Evolutionary conservation across 2,113 vertebrate species (phyloP), one percentile per base, ranked within the genome.

Genomic region (Thunnus maccoyii): DNA sequence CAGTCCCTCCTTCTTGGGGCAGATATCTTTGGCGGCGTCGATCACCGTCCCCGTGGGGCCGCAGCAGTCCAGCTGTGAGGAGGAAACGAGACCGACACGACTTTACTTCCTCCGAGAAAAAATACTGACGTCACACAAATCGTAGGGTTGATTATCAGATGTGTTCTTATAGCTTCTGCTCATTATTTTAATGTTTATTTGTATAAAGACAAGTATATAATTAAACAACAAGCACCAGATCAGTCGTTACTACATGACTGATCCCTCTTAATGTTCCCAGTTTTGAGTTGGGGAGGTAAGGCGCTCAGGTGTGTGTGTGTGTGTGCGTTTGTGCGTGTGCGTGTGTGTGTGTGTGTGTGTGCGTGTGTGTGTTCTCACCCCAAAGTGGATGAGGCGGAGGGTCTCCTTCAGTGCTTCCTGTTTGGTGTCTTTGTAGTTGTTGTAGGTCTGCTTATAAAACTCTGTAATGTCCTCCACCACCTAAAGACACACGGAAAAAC

Each of bases 381-480:
- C 87, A 0, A 79, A 77, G 70, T 99, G 97, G 85, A 99, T 95
- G 50, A 94, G 92, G 30, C 82, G 95, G 20, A 99, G 94, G 0
- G 97, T 96, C 5, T 97, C 96, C 86, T 79, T 97, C 87, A 93
- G 84, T 1, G 89, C 90, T 3, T 11, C 48, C 22, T 96, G 94
- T 56, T 85, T 93, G 44, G 56, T 86, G 0, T 2, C 8, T 51
- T 90, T 84, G 71, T 94, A 96, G 80, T 96, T 96, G 0, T 0
- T 9, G 55, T 95, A 98, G 0, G 96, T 95, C n/a, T 97, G 91
- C 9, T 4, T 78, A 69, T 99, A 99, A 84, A 98, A 97, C 0
- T 93, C 83, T 11, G 96, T 90, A 0, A 99, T 12, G 1, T 98
- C 96, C 0, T 94, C 60, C 57, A 94, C 94, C 85, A 99, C 94